Base-by-base conservation (phyloP, 2,888 invertebrate species). In the Noctua pronuba region DNA sequence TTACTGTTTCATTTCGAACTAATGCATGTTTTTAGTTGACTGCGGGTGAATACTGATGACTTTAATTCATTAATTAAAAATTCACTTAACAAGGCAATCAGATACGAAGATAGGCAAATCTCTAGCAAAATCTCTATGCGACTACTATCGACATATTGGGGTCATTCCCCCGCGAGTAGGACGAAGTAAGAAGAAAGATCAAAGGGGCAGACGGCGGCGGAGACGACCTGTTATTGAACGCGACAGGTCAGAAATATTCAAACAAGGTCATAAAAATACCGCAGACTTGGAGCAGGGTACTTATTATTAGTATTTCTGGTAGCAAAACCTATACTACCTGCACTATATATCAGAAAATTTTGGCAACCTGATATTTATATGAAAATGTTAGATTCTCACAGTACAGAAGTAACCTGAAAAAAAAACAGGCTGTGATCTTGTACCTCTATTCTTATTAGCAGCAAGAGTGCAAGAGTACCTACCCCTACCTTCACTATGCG, bases 91-190 rank as follows among this genome's bases (percentile, higher is more conserved):
- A 49, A 58, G 24, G 49, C 13, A 73, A 79, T 70, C 86, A 96
- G 96, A 96, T 90, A 84, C 90, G 1, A 95, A 94, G 91, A 94
- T 96, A 90, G 95, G 95, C 11, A 91, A 94, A 81, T 95, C 97
- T 85, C 90, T 97, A 91, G 97, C 94, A 86, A 97, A 97, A 93
- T 96, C 97, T 80, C 93, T 97, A 85, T 97, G 97, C 88, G 97
- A 97, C 92, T 97, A 97, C 92, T 97, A 97, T 92, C 95, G 97
- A 79, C 97, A 97, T 90, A 94, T 97, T 86, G 96, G 97, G 79
- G 96, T 97, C 87, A 96, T 97, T 87, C 97, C 97, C 73, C 97
- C 97, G 81, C 95, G 95, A 16, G 87, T 93, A 21, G 92, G 95
- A 62, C 90, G 93, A 58, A 90, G 84, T 79, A 96, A 96, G 89